Conservation (phyloP, 2,888 invertebrate species). For the Agrotis segetum region DNA sequence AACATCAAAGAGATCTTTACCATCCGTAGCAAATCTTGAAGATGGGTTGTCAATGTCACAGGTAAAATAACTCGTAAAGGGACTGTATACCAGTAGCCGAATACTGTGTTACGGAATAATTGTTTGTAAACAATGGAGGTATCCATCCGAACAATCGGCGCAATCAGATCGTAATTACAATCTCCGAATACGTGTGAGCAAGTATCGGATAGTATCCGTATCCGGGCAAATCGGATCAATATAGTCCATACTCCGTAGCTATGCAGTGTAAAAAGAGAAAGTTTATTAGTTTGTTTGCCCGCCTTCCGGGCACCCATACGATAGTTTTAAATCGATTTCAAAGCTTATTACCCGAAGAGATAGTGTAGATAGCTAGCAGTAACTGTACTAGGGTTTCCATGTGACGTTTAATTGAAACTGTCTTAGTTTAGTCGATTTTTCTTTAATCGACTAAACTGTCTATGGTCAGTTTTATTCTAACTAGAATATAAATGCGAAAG, state of each 20-base stretch:
- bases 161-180: conserved; percentile 20
- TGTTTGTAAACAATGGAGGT: conserved; percentile 41
- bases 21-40: no score
- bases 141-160: conserved; percentile 21
- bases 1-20: no score
- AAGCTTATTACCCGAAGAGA: conserved; percentile 61
- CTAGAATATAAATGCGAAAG: no score
- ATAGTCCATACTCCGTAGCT: conserved; percentile 50
- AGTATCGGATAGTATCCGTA: conserved; percentile 52
- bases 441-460: conserved; percentile 24
- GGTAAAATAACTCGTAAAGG: no score
- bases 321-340: conserved; percentile 66
- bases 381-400: conserved; percentile 28
- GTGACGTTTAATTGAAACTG: conserved; percentile 45
- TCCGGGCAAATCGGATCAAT: conserved; percentile 47
- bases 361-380: conserved; percentile 27
- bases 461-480: conserved; percentile 1
- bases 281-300: conserved; percentile 65
- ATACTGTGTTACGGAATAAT: conserved; percentile 8
- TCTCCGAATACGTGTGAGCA: conserved; percentile 36
- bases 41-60: no score
- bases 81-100: background rate
- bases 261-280: conserved; percentile 57
- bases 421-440: conserved; percentile 17
- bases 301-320: conserved; percentile 49